Evolutionary conservation across 53 echinoderm and acorn worm species (phyloP).

Genomic region (Crossaster papposus): DNA sequence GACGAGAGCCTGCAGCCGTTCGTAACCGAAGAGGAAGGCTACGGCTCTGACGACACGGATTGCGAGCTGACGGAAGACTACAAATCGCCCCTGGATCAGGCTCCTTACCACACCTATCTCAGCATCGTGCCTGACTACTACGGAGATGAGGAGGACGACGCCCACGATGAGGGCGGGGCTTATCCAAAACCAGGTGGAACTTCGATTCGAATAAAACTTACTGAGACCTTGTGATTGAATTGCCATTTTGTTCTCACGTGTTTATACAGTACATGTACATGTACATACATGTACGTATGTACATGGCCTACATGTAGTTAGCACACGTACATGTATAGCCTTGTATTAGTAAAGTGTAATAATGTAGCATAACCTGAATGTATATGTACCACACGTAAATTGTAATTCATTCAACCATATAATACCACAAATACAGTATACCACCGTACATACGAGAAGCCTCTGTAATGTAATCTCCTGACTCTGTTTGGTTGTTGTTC

Average conservation of each 20-base stretch:
- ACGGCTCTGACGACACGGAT: conserved; percentile 64
- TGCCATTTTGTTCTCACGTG: not conserved
- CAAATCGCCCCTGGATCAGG: conserved; percentile 69
- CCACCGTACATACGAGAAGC: no score
- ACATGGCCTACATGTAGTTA: not conserved
- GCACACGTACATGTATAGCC: not conserved
- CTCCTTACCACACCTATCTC: conserved; percentile 80
- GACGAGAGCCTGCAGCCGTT: conserved; percentile 42
- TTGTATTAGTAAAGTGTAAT: no score
- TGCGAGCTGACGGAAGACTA: conserved; percentile 64
- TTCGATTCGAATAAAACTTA: not conserved
- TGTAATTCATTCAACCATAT: no score
- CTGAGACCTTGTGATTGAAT: not conserved
- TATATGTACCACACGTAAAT: no score
- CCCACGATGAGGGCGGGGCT: not conserved
- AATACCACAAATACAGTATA: no score
- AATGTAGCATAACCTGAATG: no score
- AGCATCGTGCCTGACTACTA: conserved; percentile 73
- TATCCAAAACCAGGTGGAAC: conserved; percentile 36
- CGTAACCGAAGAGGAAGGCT: conserved; percentile 41
- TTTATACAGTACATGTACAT: not conserved
- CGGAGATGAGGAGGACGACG: conserved; percentile 40
- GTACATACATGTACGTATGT: not conserved
- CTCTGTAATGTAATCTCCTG: not conserved
- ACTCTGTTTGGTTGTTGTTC: not conserved